Conservation (phyloP, 2,888 invertebrate species). For the Sacculina carcini region DNA sequence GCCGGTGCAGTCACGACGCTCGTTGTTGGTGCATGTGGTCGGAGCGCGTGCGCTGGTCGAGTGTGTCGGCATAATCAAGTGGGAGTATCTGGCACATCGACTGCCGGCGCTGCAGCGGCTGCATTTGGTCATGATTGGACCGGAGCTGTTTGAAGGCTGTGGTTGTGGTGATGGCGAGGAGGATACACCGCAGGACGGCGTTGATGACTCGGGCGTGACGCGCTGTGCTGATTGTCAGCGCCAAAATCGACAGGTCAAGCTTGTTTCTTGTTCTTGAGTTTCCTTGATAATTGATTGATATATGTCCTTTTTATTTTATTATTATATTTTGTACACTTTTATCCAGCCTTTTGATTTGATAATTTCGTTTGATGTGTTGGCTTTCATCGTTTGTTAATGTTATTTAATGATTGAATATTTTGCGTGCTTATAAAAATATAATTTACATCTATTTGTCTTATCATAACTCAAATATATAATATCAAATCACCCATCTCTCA, state of each 20-base stretch:
- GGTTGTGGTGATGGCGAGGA: not conserved
- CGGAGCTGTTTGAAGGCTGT: conserved; percentile 8
- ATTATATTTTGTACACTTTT: no score
- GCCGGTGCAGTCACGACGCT: not conserved
- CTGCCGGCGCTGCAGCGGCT: conserved; percentile 7
- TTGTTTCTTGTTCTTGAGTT: no score
- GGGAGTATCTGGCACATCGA: conserved; percentile 11
- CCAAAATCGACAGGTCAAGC: not conserved
- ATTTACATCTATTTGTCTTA: no score
- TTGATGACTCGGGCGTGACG: conserved; percentile 10
- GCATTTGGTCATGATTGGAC: conserved; percentile 9
- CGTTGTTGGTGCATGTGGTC: conserved; percentile 10
- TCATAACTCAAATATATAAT: no score
- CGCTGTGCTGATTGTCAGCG: conserved; percentile 7
- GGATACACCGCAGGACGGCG: conserved; percentile 5
- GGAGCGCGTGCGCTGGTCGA: conserved; percentile 10
- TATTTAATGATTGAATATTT: no score
- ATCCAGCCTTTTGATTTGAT: no score
- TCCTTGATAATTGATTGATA: no score
- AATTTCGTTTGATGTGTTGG: no score
- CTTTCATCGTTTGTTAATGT: no score
- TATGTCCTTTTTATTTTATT: no score
- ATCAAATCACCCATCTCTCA: no score
- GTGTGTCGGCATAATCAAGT: conserved; percentile 7
- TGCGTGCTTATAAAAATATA: no score